phyloP scores from a whole-genome alignment of 1,140 invertebrate genomes.

The Linepithema humile region DNA sequence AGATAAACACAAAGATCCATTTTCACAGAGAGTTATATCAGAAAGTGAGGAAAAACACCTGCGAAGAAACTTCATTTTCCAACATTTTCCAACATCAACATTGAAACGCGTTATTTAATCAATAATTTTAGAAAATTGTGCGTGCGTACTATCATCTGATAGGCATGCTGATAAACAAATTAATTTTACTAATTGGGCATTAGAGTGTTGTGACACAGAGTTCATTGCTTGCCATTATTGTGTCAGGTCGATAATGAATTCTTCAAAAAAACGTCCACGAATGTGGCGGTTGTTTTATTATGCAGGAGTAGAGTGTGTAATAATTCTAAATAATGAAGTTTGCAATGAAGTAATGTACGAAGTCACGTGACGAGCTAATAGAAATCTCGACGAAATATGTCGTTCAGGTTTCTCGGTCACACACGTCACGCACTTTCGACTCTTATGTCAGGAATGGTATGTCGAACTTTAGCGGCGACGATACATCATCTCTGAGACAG shows the following conservation, averaged over 20 bases:
- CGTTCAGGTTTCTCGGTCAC: constrained; percentile 25
- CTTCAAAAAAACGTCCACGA: not conserved
- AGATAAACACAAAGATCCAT: not conserved
- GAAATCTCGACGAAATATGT: constrained; percentile 42
- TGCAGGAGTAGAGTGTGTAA: too few relatives aligned
- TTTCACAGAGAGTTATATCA: not conserved
- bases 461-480: constrained; percentile 18
- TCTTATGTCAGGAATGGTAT: constrained; percentile 39
- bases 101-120: not conserved
- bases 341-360: not conserved
- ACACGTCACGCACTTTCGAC: constrained; percentile 12
- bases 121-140: not conserved
- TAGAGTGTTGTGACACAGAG: not conserved
- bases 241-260: constrained; percentile 20
- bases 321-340: too few relatives aligned
- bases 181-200: constrained; percentile 20
- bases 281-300: not conserved
- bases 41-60: not conserved
- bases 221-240: not conserved
- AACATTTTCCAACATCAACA: not conserved
- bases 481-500: constrained; percentile 60
- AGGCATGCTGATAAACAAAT: not conserved
- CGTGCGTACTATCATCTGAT: not conserved
- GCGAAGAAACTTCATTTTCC: not conserved
- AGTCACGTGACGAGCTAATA: constrained; percentile 61